Percentiles rank a stretch among this genome's conserved stretches.
Evolutionary conservation across 2,113 vertebrate genomes (phyloP).

Genomic region (Prolemur simus): DNA sequence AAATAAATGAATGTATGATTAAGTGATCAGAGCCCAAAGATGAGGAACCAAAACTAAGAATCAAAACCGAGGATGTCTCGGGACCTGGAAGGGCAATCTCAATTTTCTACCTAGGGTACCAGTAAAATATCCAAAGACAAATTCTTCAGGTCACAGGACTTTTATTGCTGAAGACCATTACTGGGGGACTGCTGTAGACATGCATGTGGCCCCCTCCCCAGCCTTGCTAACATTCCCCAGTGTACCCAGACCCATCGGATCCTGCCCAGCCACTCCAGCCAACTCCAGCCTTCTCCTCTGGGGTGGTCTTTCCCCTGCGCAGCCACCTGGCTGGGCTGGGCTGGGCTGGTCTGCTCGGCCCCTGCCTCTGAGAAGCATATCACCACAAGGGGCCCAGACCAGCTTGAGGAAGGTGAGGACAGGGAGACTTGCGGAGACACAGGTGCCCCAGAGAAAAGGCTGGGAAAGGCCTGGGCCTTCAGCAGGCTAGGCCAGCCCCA

Average conservation of each 20-base stretch:
- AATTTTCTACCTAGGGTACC: background rate
- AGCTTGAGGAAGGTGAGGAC: background rate
- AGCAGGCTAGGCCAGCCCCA: background rate
- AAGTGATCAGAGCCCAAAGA: background rate
- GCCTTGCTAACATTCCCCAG: background rate
- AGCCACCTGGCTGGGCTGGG: background rate
- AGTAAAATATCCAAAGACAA: background rate
- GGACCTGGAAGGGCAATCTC: background rate
- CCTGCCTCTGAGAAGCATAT: background rate
- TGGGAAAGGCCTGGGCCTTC: background rate
- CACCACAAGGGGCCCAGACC: background rate
- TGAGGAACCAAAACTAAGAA: background rate
- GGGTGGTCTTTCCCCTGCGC: too few relatives aligned
- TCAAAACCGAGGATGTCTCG: background rate
- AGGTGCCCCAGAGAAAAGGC: background rate
- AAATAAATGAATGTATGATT: background rate
- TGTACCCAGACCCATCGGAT: background rate
- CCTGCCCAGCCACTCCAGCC: background rate
- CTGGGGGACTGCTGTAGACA: background rate
- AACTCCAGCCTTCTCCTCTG: background rate
- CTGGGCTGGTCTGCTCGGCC: background rate
- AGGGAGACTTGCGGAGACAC: background rate
- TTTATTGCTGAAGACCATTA: constrained; percentile 59
- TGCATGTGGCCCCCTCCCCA: background rate
- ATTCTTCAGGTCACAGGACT: background rate